Evolutionary conservation across 2,888 invertebrate genomes (phyloP).

Genomic region (Microctonus aethiopoides): DNA sequence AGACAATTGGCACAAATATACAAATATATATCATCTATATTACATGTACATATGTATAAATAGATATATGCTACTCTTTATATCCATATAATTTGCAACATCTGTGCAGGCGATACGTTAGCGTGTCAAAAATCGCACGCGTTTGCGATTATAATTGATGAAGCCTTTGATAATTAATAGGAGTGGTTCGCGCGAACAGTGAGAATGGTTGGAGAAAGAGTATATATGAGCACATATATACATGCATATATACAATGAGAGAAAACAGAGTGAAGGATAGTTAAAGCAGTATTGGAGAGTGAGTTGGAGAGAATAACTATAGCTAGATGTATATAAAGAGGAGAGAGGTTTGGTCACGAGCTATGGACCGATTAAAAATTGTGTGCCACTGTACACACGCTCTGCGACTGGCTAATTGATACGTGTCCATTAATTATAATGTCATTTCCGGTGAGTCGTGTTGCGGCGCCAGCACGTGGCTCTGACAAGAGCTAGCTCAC

Average conservation of each 20-base stretch:
- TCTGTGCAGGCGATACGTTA: slow-evolving; percentile 65
- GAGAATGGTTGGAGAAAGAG: slow-evolving; percentile 29
- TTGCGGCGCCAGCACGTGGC: slow-evolving; percentile 60
- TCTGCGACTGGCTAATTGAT: slow-evolving; percentile 62
- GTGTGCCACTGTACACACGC: slow-evolving; percentile 45
- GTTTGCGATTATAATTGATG: slow-evolving; percentile 61
- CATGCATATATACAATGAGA: slow-evolving; percentile 22
- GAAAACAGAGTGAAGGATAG: slow-evolving; percentile 7
- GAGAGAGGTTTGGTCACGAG: slow-evolving; percentile 15
- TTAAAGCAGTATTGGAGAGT: not conserved
- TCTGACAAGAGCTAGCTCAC: slow-evolving; percentile 52
- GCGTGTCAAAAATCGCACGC: slow-evolving; percentile 63
- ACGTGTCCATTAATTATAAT: slow-evolving; percentile 66
- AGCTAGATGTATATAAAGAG: not conserved
- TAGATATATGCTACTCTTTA: not conserved
- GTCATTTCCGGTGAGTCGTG: slow-evolving; percentile 62
- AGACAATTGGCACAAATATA: not conserved
- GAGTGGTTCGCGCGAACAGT: slow-evolving; percentile 34
- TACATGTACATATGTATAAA: not conserved
- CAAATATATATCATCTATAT: not conserved
- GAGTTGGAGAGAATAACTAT: too few species aligned
- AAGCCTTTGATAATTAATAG: slow-evolving; percentile 65
- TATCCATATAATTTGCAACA: slow-evolving; percentile 51
- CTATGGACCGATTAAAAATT: slow-evolving; percentile 39
- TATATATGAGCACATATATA: not conserved